These are phyloP conservation scores for Lepidurus apus DNA, from an alignment of 1,140 invertebrate genomes.

Conservation along the genomic window DNA sequence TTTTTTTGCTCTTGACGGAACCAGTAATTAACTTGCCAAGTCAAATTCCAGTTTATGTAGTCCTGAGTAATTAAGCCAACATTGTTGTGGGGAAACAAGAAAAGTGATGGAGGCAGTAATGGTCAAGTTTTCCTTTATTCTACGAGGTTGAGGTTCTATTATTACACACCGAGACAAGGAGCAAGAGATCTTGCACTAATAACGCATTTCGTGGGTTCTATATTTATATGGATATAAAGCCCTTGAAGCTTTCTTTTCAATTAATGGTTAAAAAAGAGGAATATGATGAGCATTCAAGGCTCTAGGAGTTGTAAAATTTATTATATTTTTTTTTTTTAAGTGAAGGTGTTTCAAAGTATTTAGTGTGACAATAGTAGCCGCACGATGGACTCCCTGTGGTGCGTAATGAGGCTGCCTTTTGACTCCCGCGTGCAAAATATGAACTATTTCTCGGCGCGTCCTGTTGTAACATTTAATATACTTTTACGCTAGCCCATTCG, in stretches of 20 bases:
- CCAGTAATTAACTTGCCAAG: slow-evolving; percentile 19
- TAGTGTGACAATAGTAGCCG: slow-evolving; percentile 18
- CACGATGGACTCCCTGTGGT: slow-evolving; percentile 5
- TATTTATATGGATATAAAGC: not conserved
- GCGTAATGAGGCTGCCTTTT: slow-evolving; percentile 21
- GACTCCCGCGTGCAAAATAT: slow-evolving; percentile 17
- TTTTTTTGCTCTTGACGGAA: not conserved
- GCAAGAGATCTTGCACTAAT: no score
- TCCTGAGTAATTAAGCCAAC: slow-evolving; percentile 11
- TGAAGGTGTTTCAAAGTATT: not conserved
- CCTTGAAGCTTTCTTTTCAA: not conserved
- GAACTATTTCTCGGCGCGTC: not conserved
- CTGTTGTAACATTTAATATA: no score
- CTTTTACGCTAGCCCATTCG: no score
- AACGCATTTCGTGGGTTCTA: no score
- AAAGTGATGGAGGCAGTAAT: not conserved
- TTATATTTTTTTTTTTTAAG: not conserved
- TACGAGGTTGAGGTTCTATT: not conserved
- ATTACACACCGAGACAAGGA: not conserved
- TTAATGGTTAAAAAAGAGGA: not conserved
- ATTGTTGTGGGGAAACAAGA: not conserved
- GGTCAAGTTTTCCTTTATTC: not conserved
- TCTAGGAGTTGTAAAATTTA: no score
- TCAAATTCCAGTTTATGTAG: slow-evolving; percentile 11
- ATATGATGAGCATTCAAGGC: not conserved